These are phyloP conservation scores for Microchirus variegatus DNA, from an alignment of 2,797 vertebrate species.

Conservation along the genomic window DNA sequence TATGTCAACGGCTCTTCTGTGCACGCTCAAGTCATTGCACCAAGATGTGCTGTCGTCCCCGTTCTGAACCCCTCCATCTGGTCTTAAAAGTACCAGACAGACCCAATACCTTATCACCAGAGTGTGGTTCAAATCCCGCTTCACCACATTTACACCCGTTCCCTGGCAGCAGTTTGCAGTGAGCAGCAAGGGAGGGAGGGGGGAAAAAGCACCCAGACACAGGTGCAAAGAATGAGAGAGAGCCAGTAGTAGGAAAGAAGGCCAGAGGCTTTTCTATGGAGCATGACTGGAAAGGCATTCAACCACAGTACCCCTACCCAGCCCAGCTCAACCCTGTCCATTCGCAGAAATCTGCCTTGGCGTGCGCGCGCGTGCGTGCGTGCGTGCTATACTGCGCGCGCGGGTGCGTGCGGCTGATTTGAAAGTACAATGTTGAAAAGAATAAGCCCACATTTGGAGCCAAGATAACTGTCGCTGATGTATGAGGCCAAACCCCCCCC, in stretches of 20 bases:
- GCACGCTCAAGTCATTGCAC: constrained; percentile 23
- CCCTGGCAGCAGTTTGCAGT: constrained; percentile 71
- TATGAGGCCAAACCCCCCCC: constrained; percentile 61
- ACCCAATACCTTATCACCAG: constrained; percentile 75
- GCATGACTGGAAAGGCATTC: constrained; percentile 81
- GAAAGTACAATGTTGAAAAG: constrained; percentile 77
- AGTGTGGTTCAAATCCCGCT: constrained; percentile 75
- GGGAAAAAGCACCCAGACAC: constrained; percentile 67
- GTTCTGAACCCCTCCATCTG: constrained; percentile 69
- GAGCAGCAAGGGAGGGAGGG: constrained; percentile 46
- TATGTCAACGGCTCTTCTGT: neutral
- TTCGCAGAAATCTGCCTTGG: constrained; percentile 42
- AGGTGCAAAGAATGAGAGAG: constrained; percentile 75
- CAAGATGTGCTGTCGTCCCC: constrained; percentile 46
- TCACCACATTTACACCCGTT: constrained; percentile 79
- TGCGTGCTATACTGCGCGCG: constrained; percentile 15
- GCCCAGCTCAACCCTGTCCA: constrained; percentile 64
- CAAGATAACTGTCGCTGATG: constrained; percentile 76
- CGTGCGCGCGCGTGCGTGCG: constrained; percentile 25
- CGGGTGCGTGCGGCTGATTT: constrained; percentile 44
- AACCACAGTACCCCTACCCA: constrained; percentile 76
- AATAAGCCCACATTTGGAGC: constrained; percentile 64
- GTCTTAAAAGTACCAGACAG: constrained; percentile 71
- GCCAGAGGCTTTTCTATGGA: constrained; percentile 74
- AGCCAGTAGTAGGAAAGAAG: constrained; percentile 74